Percentiles rank a stretch among this genome's conserved stretches.
Evolutionary conservation across 2,113 vertebrate genomes (phyloP).

Genomic region (Ceyx cyanopectus): DNA sequence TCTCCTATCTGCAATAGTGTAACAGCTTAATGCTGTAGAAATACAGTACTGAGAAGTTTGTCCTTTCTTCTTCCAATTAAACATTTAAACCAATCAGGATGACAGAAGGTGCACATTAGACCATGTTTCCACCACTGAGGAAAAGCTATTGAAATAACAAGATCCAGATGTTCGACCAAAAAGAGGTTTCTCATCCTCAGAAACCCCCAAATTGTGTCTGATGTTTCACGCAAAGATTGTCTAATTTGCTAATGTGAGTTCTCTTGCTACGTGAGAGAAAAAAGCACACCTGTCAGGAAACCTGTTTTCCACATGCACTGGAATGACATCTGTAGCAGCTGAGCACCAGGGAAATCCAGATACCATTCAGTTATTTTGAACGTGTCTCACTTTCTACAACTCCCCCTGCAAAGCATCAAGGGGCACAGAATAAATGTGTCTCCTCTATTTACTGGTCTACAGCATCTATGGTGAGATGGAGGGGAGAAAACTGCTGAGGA

Average conservation of each 20-base stretch:
- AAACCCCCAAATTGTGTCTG: conserved; percentile 57
- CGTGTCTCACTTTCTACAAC: background rate
- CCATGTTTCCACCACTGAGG: conserved; percentile 35
- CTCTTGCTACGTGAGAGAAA: background rate
- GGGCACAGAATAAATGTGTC: background rate
- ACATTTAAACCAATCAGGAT: conserved; percentile 54
- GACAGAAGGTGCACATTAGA: conserved; percentile 68
- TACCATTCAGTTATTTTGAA: conserved; percentile 18
- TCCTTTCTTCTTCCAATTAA: conserved; percentile 35
- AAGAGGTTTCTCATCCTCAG: conserved; percentile 40
- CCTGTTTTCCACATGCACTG: conserved; percentile 36
- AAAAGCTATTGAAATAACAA: conserved; percentile 68
- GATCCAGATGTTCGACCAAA: conserved; percentile 73
- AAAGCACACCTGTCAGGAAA: conserved; percentile 68
- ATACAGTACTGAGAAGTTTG: background rate
- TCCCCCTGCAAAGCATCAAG: conserved; percentile 2
- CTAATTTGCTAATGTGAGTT: conserved; percentile 60
- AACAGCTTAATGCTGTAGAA: background rate
- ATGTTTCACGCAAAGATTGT: conserved; percentile 32
- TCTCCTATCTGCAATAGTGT: background rate
- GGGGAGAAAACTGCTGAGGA: background rate
- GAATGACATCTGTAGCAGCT: conserved; percentile 57
- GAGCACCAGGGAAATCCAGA: conserved; percentile 39
- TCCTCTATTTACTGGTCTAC: conserved; percentile 8
- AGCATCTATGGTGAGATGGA: background rate